A percentile compares a stretch with the other conserved stretches of the same genome.
phyloP scores from a whole-genome alignment of 2,113 vertebrate genomes.

The Ciconia stormi region DNA sequence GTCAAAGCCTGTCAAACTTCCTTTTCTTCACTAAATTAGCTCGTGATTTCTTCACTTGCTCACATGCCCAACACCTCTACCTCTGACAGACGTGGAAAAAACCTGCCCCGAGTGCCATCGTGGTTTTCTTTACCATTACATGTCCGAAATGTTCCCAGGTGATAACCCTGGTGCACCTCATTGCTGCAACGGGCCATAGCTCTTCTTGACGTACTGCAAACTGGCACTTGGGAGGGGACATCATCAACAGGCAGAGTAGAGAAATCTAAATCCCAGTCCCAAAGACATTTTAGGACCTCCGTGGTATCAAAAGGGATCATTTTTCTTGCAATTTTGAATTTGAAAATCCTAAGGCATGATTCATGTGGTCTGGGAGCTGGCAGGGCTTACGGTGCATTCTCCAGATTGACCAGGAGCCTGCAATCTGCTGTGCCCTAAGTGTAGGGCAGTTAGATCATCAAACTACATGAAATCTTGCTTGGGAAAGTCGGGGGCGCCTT shows the following conservation, averaged over 20 bases:
- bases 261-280: neutral
- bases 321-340: conserved; percentile 12
- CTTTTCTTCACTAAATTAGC: conserved; percentile 27
- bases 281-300: neutral
- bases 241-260: neutral
- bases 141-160: neutral
- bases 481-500: neutral
- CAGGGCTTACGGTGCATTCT: neutral
- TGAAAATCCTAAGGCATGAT: neutral
- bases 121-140: neutral
- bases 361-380: conserved; percentile 27
- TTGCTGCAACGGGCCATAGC: accelerated
- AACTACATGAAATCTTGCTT: neutral
- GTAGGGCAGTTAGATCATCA: neutral
- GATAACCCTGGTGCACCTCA: neutral
- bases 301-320: neutral
- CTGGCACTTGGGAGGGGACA: neutral
- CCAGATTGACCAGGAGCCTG: neutral
- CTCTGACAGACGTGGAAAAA: neutral
- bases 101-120: neutral
- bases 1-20: conserved; percentile 48
- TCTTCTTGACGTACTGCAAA: neutral
- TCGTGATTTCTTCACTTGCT: neutral
- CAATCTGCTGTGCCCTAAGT: neutral
- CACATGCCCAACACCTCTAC: neutral